Base-by-base conservation (phyloP, 2,113 vertebrate species). In the Podarcis cretensis region DNA sequence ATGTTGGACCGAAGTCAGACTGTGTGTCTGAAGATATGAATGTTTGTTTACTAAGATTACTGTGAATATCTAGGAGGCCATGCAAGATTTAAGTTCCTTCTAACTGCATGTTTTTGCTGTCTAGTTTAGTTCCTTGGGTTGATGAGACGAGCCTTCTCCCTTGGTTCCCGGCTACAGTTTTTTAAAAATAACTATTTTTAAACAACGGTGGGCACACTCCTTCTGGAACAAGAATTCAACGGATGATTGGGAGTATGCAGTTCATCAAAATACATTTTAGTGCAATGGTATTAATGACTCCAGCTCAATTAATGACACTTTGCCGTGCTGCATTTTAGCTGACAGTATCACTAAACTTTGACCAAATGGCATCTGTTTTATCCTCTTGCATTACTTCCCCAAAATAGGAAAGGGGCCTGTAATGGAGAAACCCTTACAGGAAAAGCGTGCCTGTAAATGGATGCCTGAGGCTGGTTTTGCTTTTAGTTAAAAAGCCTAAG, bases 11-110 rank as follows among this genome's bases (percentile, higher is more conserved):
- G 84, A 87, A 79, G 91, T 83, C 63, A 85, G 81, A 81, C 84
- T 76, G 66, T 91, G 75, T 20, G 87, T 89, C 91, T 86, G 66
- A 89, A 91, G 89, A 95, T 68, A 30, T 32, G 89, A 96, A 89
- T 89, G 80, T 93, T 93, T 92, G 82, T 90, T 92, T 90, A 91
- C 92, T 87, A 84, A 95, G 92, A 91, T 88, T 81, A 96, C 95
- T 95, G 95, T 96, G 96, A 96, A 93, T 94, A 89, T 90, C 91
- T 92, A 65, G 2, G 87, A 92, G 83, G 85, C 85, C 68, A 89
- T 75, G 83, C 82, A 88, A 88, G 81, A 86, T 86, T 73, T 92
- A 68, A 88, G 85, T 90, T 92, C 83, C 93, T 83, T 80, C 54
- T 87, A 54, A 92, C 69, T 75, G 83, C 87, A 86, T 94, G 25